phyloP scores from a whole-genome alignment of 2,888 invertebrate genomes.

The Abscondita cerata region DNA sequence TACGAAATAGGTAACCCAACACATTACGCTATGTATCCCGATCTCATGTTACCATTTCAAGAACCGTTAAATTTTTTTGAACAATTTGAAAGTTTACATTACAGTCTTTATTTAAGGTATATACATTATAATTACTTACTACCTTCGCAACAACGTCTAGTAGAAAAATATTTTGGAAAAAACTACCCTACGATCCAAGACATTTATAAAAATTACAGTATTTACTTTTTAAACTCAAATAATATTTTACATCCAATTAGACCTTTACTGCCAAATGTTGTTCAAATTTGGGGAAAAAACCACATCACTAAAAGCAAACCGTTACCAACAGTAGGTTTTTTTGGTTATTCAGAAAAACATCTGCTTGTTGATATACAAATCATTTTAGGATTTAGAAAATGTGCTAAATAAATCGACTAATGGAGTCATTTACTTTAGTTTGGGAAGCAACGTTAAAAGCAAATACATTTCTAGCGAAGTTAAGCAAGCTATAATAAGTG shows the following conservation, averaged over 20 bases:
- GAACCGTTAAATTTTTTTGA: constrained; percentile 46
- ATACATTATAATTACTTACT: too few relatives aligned
- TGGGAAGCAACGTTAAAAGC: constrained; percentile 50
- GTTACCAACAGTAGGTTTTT: constrained; percentile 44
- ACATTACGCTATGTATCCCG: constrained; percentile 52
- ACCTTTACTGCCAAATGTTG: constrained; percentile 49
- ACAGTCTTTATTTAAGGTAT: too few relatives aligned
- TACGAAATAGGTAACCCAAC: constrained; percentile 49
- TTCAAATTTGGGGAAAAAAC: constrained; percentile 50
- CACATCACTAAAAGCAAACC: constrained; percentile 39
- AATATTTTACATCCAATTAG: constrained; percentile 48
- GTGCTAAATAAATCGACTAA: constrained; percentile 45
- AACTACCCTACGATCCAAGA: constrained; percentile 44
- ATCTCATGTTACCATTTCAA: constrained; percentile 44
- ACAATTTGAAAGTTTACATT: constrained; percentile 30
- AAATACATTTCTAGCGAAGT: constrained; percentile 40
- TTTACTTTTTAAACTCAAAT: constrained; percentile 51
- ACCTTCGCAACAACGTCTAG: neutral
- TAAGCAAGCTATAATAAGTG: constrained; percentile 42
- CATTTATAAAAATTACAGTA: constrained; percentile 46
- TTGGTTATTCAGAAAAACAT: neutral
- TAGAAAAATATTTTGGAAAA: constrained; percentile 48
- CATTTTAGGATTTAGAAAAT: constrained; percentile 42
- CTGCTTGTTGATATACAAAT: neutral
- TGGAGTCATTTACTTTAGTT: constrained; percentile 51